Conservation (phyloP, 2,797 vertebrate genomes). For the Telmatherina bonti region DNA sequence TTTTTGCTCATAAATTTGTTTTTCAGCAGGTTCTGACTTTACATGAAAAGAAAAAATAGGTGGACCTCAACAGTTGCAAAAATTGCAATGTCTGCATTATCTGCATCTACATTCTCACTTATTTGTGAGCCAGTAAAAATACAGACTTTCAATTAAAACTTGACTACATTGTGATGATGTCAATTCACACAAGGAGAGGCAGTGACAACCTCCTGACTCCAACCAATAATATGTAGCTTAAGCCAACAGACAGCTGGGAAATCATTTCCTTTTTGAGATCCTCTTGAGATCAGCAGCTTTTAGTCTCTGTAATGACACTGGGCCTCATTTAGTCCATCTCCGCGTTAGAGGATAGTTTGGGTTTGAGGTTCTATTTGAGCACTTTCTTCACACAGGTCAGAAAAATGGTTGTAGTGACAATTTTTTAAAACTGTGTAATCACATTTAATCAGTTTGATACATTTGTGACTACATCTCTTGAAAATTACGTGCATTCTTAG, state of each 20-base stretch:
- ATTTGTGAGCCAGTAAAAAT: slow-evolving; percentile 7
- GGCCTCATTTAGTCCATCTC: slow-evolving; percentile 62
- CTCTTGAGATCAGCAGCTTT: slow-evolving; percentile 74
- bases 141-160: slow-evolving; percentile 32
- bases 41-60: slow-evolving; percentile 25
- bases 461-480: neutral
- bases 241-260: slow-evolving; percentile 45
- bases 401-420: slow-evolving; percentile 11
- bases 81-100: no score
- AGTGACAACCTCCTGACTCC: slow-evolving; percentile 23
- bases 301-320: slow-evolving; percentile 55
- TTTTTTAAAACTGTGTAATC: slow-evolving; percentile 16
- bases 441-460: neutral
- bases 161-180: slow-evolving; percentile 8
- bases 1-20: slow-evolving; percentile 41
- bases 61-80: slow-evolving; percentile 4
- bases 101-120: slow-evolving; percentile 19
- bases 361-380: slow-evolving; percentile 23
- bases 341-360: slow-evolving; percentile 44
- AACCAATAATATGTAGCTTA: slow-evolving; percentile 29
- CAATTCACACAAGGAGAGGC: slow-evolving; percentile 28
- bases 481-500: slow-evolving; percentile 13
- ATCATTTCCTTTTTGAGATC: slow-evolving; percentile 62
- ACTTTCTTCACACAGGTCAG: slow-evolving; percentile 22
- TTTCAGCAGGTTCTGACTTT: slow-evolving; percentile 20